A percentile compares a stretch with the other conserved stretches of the same genome.
phyloP scores from a whole-genome alignment of 2,888 invertebrate genomes.

The Ophioninae sp. region DNA sequence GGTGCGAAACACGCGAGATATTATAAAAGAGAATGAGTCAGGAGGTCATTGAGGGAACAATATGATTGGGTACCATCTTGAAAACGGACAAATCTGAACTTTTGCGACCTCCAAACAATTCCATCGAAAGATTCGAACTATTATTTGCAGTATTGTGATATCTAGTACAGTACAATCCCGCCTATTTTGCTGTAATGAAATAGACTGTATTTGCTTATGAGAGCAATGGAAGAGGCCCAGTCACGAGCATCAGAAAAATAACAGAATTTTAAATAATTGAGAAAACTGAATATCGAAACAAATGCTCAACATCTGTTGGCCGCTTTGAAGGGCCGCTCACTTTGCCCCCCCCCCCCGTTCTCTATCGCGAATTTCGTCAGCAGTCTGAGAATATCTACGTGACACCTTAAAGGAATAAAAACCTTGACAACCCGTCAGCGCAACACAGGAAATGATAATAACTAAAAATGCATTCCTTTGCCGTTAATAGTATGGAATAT shows the following conservation, averaged over 20 bases:
- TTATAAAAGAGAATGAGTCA: constrained; percentile 28
- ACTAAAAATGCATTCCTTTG: no score
- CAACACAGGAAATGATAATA: no score
- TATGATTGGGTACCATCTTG: constrained; percentile 42
- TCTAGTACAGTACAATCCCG: constrained; percentile 6
- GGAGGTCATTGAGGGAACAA: constrained; percentile 35
- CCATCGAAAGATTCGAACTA: constrained; percentile 50
- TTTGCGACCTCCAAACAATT: constrained; percentile 55
- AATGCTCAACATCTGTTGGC: no score
- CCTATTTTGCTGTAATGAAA: background rate
- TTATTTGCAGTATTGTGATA: constrained; percentile 24
- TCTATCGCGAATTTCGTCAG: no score
- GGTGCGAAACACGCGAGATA: constrained; percentile 9
- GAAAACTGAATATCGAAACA: no score
- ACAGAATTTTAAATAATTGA: background rate
- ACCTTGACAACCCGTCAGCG: no score
- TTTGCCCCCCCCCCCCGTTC: no score
- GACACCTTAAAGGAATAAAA: no score
- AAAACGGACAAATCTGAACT: constrained; percentile 32
- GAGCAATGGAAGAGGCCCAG: background rate
- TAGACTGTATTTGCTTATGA: no score
- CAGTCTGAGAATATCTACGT: no score
- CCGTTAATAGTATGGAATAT: no score
- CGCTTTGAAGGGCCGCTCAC: no score
- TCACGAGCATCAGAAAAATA: background rate